Conservation (phyloP, 2,113 vertebrate genomes). For the Strix uralensis region DNA sequence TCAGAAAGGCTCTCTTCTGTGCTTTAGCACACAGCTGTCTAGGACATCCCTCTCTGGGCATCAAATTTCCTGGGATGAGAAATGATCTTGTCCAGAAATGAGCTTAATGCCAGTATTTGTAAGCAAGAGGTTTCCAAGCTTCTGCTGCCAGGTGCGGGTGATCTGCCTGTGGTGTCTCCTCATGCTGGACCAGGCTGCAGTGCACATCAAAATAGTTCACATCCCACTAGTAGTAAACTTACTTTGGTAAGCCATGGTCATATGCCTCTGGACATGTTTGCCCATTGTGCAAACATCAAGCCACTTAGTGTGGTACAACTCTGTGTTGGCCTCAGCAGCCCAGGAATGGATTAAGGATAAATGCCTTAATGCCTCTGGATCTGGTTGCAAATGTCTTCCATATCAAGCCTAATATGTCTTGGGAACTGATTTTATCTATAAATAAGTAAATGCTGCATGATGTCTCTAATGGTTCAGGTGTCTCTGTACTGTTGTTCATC, state of each 20-base stretch:
- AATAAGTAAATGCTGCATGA: background rate
- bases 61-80: background rate
- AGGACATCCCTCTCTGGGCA: background rate
- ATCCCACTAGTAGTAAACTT: background rate
- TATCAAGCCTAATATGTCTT: background rate
- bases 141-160: background rate
- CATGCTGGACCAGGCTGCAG: background rate
- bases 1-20: background rate
- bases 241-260: background rate
- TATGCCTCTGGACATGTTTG: background rate
- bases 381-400: background rate
- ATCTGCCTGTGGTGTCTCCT: background rate
- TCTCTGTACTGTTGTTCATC: background rate
- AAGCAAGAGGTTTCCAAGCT: background rate
- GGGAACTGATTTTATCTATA: background rate
- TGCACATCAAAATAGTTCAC: fast-evolving
- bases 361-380: background rate
- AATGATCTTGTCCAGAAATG: background rate
- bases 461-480: background rate
- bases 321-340: background rate
- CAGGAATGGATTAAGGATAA: background rate
- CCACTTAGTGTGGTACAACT: background rate
- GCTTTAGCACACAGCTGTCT: background rate
- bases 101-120: background rate
- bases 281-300: background rate